Conservation (phyloP, 2,888 invertebrate species). For the Polydesmus complanatus region DNA sequence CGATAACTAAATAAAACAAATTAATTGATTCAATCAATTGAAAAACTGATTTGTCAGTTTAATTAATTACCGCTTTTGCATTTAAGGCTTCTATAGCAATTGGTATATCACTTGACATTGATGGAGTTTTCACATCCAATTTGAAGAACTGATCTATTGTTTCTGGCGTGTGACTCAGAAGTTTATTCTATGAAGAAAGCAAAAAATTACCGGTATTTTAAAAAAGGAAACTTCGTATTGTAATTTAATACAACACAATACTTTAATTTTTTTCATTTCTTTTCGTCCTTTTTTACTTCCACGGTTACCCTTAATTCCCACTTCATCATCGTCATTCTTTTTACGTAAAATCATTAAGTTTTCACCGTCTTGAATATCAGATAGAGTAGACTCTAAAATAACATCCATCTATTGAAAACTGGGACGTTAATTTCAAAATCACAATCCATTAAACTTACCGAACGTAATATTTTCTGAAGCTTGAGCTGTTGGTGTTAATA, state of each 20-base stretch:
- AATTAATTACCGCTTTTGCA: background rate
- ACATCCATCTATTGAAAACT: too few relatives aligned
- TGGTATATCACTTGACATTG: background rate
- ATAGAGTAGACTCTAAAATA: background rate
- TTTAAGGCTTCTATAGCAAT: background rate
- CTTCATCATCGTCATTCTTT: background rate
- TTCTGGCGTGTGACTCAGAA: background rate
- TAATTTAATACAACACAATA: too few relatives aligned
- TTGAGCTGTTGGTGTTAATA: background rate
- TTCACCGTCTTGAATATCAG: background rate
- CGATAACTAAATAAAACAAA: background rate
- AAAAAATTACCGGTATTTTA: too few relatives aligned
- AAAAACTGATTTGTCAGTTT: background rate
- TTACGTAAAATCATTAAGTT: background rate
- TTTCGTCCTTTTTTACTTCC: background rate
- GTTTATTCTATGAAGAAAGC: background rate
- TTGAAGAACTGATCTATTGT: background rate
- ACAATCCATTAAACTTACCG: background rate
- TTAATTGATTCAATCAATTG: background rate
- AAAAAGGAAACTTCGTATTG: too few relatives aligned
- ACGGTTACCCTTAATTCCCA: background rate
- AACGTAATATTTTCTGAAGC: background rate
- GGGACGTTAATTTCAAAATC: too few relatives aligned
- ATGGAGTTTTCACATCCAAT: background rate
- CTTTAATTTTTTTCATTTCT: background rate